Evolutionary conservation across 2,888 invertebrate species (phyloP), one percentile per base, ranked within the genome.

Genomic region (Meloe dianella): DNA sequence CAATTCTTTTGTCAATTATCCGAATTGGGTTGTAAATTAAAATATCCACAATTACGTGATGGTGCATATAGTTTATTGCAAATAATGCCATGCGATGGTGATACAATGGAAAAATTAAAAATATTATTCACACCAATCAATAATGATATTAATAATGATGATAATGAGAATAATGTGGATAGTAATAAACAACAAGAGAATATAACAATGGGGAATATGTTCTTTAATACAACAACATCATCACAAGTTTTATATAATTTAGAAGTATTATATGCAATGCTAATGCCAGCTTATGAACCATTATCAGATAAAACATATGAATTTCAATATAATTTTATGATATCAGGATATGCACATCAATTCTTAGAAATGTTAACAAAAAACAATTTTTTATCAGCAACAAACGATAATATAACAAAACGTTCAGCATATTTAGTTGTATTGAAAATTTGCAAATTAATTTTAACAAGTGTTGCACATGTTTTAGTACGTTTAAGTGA

Each of bases 211-310:
- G 90, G 90, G 74, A 85, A 85, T 73, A 84, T 90, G 81, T 91
- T 92, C 82, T 90, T 92, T 79, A 88, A 89, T 74, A 86, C 89
- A 12, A 86, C 89, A 12, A 89, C 91, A 57, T 90, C 93, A 17
- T 91, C 93, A 20, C 77, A 91, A 89, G 90, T 97, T 60, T 86
- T 96, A 70, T 96, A 97, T 84, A 81, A 83, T 66, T 77, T 84
- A 66, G 83, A 84, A 73, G 81, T 84, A 10, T 86, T 96, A 69
- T 96, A 97, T 83, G 92, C 95, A 70, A 87, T 97, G 82, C 86
- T 98, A 71, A 94, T 98, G 92, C 98, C 98, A 14, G 95, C 96
- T 8, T 69, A 81, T 64, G 94, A 94, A 77, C 91, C 93, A 1
- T 86, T 91, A 74, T 89, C 94, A 1, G 93, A 93, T 56, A 90